Conservation (phyloP, 2,888 invertebrate genomes). For the Frankliniella fusca region DNA sequence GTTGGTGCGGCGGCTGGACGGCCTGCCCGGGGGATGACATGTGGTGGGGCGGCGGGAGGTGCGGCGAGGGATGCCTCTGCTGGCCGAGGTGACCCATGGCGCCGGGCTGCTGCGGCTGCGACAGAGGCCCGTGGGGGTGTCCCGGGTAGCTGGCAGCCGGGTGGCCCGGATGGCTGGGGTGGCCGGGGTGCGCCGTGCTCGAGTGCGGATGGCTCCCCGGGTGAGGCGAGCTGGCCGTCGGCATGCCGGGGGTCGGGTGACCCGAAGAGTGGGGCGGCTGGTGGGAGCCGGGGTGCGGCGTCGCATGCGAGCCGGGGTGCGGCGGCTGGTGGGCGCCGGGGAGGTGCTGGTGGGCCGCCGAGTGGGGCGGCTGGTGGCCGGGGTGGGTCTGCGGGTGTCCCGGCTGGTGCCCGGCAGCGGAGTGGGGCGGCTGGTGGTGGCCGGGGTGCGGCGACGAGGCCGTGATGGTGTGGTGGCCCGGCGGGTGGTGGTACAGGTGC, state of each 20-base stretch:
- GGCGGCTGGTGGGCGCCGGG: slow-evolving; percentile 37
- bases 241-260: slow-evolving; percentile 38
- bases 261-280: slow-evolving; percentile 37
- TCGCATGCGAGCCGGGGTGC: slow-evolving; percentile 35
- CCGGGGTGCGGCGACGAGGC: background rate
- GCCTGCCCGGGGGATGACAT: slow-evolving; percentile 28
- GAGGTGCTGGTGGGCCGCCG: slow-evolving; percentile 33
- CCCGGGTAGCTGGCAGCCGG: slow-evolving; percentile 31
- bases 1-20: slow-evolving; percentile 17
- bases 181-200: slow-evolving; percentile 39
- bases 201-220: slow-evolving; percentile 35
- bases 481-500: background rate
- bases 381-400: background rate
- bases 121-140: background rate
- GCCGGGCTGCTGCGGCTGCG: slow-evolving; percentile 35
- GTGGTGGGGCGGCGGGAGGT: slow-evolving; percentile 36
- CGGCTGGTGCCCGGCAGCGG: background rate
- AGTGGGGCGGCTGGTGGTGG: background rate
- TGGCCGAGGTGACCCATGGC: slow-evolving; percentile 33
- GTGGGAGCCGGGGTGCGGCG: slow-evolving; percentile 36
- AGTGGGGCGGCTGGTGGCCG: slow-evolving; percentile 31
- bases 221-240: slow-evolving; percentile 34
- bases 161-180: slow-evolving; percentile 33
- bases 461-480: slow-evolving; percentile 15
- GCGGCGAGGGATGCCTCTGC: slow-evolving; percentile 32